Percentiles rank a stretch among this genome's conserved stretches.
Evolutionary conservation across 2,113 vertebrate species (phyloP).

Genomic region (Loxodonta africana): DNA sequence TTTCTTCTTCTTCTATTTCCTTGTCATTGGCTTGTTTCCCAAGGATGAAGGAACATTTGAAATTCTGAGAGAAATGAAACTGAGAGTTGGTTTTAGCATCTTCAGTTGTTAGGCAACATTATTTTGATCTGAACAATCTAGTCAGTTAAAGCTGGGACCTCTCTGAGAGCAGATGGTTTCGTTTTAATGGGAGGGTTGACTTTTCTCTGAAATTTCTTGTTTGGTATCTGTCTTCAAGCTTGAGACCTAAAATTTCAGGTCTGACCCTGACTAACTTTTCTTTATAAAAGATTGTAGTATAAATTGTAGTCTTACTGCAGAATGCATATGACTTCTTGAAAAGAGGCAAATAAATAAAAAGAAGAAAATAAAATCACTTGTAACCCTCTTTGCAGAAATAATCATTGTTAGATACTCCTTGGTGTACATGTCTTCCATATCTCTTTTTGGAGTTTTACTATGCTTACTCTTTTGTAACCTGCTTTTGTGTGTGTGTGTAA

Average conservation of each 20-base stretch:
- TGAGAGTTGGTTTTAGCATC: background rate
- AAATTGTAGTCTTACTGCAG: background rate
- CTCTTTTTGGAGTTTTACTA: background rate
- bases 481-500: background rate
- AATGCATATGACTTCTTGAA: background rate
- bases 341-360: conserved; percentile 25
- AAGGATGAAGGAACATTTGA: background rate
- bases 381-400: conserved; percentile 25
- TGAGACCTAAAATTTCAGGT: conserved; percentile 2
- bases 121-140: background rate
- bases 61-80: background rate
- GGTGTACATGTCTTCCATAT: background rate
- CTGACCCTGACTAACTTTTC: conserved; percentile 29
- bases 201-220: conserved; percentile 56
- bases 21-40: conserved; percentile 50
- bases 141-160: conserved; percentile 16
- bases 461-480: background rate
- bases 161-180: background rate
- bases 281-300: background rate
- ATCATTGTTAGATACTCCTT: conserved; percentile 22
- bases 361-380: background rate
- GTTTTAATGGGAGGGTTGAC: background rate
- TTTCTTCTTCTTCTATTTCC: background rate
- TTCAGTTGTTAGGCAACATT: background rate
- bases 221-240: conserved; percentile 32